Evolutionary conservation across 30 jellyfish, hydroid and myxozoan species (phyloP).

Genomic region (Aurelia aurita complex sp. Pacific): DNA sequence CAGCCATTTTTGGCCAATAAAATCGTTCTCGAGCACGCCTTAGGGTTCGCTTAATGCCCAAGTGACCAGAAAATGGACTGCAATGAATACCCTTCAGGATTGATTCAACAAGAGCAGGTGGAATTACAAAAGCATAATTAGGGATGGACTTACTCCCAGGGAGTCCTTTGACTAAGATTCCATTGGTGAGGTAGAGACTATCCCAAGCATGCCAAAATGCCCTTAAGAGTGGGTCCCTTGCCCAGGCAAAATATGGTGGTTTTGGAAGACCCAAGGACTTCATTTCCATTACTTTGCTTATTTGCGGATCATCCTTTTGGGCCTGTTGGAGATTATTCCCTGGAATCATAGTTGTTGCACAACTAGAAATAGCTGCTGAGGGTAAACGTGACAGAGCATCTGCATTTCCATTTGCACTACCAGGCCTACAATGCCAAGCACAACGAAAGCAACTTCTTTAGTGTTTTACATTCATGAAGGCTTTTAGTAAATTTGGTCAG

Average conservation of each 20-base stretch:
- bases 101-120: background rate
- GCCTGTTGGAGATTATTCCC: constrained; percentile 25
- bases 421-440: no score
- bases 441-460: no score
- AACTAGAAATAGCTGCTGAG: background rate
- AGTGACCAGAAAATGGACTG: constrained; percentile 30
- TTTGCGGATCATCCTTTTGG: constrained; percentile 29
- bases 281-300: constrained; percentile 14
- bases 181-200: constrained; percentile 11
- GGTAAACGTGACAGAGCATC: constrained; percentile 41
- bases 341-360: constrained; percentile 34
- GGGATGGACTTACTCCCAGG: background rate
- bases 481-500: no score
- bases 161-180: constrained; percentile 20
- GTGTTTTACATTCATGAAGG: no score
- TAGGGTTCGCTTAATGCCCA: constrained; percentile 22
- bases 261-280: constrained; percentile 32
- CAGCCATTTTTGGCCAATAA: no score
- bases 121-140: constrained; percentile 22
- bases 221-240: constrained; percentile 23
- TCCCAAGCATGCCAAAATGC: constrained; percentile 54
- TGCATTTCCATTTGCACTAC: constrained; percentile 31
- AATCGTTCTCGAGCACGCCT: no score
- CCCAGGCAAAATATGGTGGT: constrained; percentile 50
- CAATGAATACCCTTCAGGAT: constrained; percentile 15